These are phyloP conservation scores for Salvelinus sp. DNA, from an alignment of 2,113 vertebrate genomes.

Conservation along the genomic window DNA sequence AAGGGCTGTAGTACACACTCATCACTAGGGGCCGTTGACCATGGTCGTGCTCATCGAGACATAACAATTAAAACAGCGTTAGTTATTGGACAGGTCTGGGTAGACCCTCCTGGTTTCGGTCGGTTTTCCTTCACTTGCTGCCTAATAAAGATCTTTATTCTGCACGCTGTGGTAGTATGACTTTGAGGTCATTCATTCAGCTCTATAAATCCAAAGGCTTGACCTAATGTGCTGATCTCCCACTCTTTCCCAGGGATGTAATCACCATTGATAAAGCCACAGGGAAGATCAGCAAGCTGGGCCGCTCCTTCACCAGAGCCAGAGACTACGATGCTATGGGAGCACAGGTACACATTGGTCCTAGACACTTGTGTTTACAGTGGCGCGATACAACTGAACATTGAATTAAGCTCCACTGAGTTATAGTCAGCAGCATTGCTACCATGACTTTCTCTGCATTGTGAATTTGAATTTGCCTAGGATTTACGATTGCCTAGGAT, in stretches of 20 bases:
- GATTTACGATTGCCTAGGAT: not conserved
- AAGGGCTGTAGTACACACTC: not conserved
- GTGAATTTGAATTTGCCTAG: not conserved
- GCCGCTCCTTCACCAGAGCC: conserved; percentile 89
- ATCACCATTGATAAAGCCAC: conserved; percentile 95
- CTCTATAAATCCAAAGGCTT: too few species aligned
- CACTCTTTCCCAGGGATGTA: conserved; percentile 77
- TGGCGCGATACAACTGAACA: not conserved
- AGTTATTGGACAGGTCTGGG: too few species aligned
- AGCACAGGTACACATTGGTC: conserved; percentile 78
- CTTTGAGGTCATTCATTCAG: too few species aligned
- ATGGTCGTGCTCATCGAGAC: too few species aligned
- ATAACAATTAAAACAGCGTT: too few species aligned
- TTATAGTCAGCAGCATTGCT: not conserved
- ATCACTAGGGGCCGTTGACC: not conserved
- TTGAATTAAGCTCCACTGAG: not conserved
- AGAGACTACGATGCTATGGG: conserved; percentile 94
- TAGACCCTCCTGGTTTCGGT: too few species aligned
- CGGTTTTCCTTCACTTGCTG: too few species aligned
- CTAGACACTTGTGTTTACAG: not conserved
- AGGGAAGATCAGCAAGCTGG: conserved; percentile 89
- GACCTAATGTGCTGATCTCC: not conserved
- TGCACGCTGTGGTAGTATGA: too few species aligned
- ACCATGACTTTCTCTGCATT: not conserved
- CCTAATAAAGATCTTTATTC: too few species aligned